These are phyloP conservation scores for Clinocottus analis DNA, from an alignment of 2,113 vertebrate genomes.

Conservation along the genomic window DNA sequence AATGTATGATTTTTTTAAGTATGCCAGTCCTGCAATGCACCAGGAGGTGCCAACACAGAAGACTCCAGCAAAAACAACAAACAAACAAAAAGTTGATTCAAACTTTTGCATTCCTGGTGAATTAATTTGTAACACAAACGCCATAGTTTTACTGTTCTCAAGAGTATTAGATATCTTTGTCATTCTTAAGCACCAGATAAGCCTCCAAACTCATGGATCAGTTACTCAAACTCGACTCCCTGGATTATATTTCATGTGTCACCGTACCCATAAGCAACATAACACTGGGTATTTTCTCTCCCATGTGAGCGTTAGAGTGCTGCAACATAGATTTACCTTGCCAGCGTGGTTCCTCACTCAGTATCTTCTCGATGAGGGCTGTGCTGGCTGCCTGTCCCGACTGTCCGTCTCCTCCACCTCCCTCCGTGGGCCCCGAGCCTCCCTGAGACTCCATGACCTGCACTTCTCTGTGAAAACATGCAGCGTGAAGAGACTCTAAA, in stretches of 20 bases:
- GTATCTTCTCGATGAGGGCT: conserved; percentile 96
- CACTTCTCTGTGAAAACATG: conserved; percentile 87
- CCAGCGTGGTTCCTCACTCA: conserved; percentile 96
- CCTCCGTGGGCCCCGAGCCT: conserved; percentile 88
- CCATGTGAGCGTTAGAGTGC: neutral
- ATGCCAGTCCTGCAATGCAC: too few relatives aligned
- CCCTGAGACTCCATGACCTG: conserved; percentile 96
- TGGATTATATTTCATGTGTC: neutral
- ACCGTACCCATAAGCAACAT: neutral
- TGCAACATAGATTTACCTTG: conserved; percentile 83
- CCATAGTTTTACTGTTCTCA: neutral
- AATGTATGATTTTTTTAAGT: too few relatives aligned
- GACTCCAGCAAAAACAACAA: neutral
- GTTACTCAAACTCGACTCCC: neutral
- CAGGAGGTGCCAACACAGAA: too few relatives aligned
- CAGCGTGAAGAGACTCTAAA: neutral
- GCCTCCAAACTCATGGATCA: too few relatives aligned
- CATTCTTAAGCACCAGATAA: neutral
- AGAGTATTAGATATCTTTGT: neutral
- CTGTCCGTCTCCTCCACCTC: conserved; percentile 89
- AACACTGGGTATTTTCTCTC: neutral
- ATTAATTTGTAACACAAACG: neutral
- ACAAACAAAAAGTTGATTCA: neutral
- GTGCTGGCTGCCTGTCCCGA: conserved; percentile 95
- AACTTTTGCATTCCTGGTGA: neutral